Evolutionary conservation across 1,140 invertebrate genomes (phyloP).

Genomic region (Aphaenogaster ashmeadi): DNA sequence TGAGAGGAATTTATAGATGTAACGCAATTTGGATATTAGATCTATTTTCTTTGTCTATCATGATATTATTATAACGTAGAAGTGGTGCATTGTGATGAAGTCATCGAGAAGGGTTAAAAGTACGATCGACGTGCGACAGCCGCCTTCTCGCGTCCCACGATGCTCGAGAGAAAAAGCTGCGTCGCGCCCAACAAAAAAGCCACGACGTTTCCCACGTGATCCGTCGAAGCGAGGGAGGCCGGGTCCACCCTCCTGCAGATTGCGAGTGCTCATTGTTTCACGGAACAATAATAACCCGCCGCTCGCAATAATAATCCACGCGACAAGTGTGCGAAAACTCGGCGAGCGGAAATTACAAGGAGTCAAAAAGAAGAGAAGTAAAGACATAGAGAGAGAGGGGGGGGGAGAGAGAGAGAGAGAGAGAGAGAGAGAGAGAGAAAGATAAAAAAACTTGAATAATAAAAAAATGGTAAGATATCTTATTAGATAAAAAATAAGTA

Average conservation of each 20-base stretch:
- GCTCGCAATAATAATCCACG: slow-evolving; percentile 62
- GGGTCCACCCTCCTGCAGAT: slow-evolving; percentile 68
- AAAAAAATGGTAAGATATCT: background rate
- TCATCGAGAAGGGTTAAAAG: slow-evolving; percentile 20
- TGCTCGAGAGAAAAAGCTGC: slow-evolving; percentile 34
- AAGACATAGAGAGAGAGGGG: slow-evolving; percentile 43
- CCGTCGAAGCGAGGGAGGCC: slow-evolving; percentile 74
- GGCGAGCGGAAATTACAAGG: slow-evolving; percentile 16
- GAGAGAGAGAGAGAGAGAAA: background rate
- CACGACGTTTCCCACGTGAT: slow-evolving; percentile 80
- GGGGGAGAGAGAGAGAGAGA: background rate
- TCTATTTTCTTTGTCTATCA: background rate
- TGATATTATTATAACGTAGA: background rate
- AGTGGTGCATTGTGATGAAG: background rate
- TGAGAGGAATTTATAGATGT: background rate
- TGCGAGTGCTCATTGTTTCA: slow-evolving; percentile 81
- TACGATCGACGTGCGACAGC: slow-evolving; percentile 1
- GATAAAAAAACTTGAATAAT: background rate
- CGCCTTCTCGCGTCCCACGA: slow-evolving; percentile 32
- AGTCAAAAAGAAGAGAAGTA: slow-evolving; percentile 19
- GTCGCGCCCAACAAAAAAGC: slow-evolving; percentile 31
- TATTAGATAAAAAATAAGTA: background rate
- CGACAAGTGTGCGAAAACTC: slow-evolving; percentile 82
- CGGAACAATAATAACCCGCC: slow-evolving; percentile 77
- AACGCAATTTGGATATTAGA: background rate